phyloP scores from a whole-genome alignment of 2,113 vertebrate genomes.

The Callipepla squamata region DNA sequence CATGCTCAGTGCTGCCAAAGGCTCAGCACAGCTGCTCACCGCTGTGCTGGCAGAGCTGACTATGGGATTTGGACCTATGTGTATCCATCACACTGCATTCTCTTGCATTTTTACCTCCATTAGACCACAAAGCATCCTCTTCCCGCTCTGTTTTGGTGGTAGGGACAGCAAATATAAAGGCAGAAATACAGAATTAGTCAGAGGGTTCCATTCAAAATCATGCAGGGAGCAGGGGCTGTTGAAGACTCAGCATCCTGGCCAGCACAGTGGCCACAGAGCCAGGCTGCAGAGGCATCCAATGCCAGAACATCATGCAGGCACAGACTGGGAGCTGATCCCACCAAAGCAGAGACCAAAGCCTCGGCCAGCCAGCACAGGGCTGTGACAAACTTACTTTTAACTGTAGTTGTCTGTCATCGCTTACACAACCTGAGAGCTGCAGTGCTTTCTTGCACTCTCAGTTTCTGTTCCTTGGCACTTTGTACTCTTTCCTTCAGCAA shows the following conservation, averaged over 20 bases:
- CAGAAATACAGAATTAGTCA: neutral
- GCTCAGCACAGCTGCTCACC: neutral
- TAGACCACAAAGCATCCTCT: neutral
- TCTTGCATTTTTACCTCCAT: neutral
- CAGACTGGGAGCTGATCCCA: neutral
- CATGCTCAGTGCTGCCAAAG: neutral
- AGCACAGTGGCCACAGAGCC: rapidly evolving
- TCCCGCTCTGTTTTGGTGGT: neutral
- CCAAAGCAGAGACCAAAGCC: neutral
- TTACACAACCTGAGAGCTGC: neutral
- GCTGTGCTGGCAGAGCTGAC: neutral
- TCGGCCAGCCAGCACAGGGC: neutral
- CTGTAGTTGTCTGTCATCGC: neutral
- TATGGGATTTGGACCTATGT: neutral
- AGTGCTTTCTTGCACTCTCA: neutral
- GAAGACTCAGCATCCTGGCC: neutral
- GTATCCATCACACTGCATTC: neutral
- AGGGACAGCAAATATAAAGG: neutral
- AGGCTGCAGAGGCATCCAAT: neutral
- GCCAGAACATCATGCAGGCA: neutral
- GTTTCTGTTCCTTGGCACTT: neutral
- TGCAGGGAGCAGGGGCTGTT: neutral
- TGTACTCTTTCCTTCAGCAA: neutral
- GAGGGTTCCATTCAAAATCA: neutral
- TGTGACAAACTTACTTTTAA: neutral